A percentile compares a stretch with the other conserved stretches of the same genome.
Evolutionary conservation across 2,797 vertebrate species (phyloP).

Genomic region (Limnodromus scolopaceus): DNA sequence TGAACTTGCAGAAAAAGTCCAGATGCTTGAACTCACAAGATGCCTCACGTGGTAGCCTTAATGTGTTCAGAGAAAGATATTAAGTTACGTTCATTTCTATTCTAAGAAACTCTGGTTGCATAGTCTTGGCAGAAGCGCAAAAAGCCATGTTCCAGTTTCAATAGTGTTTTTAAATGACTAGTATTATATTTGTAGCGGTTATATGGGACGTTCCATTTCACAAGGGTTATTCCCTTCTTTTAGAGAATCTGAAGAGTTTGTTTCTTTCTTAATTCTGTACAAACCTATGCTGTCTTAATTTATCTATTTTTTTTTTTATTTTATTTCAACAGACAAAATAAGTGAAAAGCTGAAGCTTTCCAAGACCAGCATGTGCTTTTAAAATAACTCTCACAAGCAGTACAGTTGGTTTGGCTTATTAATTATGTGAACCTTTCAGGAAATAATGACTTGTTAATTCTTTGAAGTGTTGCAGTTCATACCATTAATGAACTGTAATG

Average conservation of each 20-base stretch:
- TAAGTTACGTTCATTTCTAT: not conserved
- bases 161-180: not conserved
- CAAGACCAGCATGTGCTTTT: not conserved
- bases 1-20: not conserved
- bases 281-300: not conserved
- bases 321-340: not conserved
- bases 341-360: not conserved
- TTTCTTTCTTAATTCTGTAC: not conserved
- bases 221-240: not conserved
- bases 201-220: not conserved
- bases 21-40: not conserved
- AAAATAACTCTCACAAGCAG: not conserved
- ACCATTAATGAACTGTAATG: not conserved
- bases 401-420: not conserved
- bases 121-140: not conserved
- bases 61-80: not conserved
- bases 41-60: accelerated
- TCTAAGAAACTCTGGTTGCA: not conserved
- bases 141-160: not conserved
- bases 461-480: not conserved
- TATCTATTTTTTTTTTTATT: not conserved
- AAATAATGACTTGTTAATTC: not conserved
- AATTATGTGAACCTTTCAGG: not conserved
- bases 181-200: not conserved
- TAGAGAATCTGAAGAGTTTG: not conserved